Evolutionary conservation across 2,888 invertebrate species (phyloP).

Genomic region (Trichopria drosophilae): DNA sequence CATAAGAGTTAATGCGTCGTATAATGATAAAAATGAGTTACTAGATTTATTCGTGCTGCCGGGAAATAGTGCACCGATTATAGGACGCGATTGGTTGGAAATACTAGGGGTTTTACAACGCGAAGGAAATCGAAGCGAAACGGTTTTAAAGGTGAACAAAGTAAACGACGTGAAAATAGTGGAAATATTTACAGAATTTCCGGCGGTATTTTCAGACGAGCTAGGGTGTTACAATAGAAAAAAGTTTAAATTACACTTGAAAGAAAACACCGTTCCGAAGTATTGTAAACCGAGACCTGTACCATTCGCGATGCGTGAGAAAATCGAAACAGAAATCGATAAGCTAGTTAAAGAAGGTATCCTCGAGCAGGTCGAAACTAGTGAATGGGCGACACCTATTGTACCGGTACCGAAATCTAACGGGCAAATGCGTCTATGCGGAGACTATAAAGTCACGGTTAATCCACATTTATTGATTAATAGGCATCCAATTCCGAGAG

Average conservation of each 20-base stretch:
- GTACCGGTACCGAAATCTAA: no score
- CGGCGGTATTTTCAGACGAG: constrained; percentile 19
- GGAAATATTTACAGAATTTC: neutral
- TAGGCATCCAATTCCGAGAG: constrained; percentile 33
- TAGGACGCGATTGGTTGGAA: constrained; percentile 28
- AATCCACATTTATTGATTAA: constrained; percentile 41
- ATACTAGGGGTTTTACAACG: constrained; percentile 5
- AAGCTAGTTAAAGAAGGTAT: constrained; percentile 31
- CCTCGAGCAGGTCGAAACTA: constrained; percentile 33
- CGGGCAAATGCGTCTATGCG: no score
- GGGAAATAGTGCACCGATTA: constrained; percentile 22
- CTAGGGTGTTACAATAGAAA: constrained; percentile 22
- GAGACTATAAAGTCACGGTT: constrained; percentile 45
- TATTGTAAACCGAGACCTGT: constrained; percentile 36
- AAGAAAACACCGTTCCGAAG: constrained; percentile 25
- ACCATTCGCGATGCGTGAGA: no score
- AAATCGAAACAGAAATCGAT: constrained; percentile 37
- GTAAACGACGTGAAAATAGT: neutral
- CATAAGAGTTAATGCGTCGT: no score
- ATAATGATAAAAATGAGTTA: no score
- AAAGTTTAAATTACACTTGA: constrained; percentile 23
- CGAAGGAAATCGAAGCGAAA: neutral
- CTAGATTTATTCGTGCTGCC: no score
- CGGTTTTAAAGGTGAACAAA: no score
- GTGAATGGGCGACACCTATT: no score